Evolutionary conservation across 2,888 invertebrate species (phyloP), one percentile per base, ranked within the genome.

Genomic region (Hemicrepidius hirtus): DNA sequence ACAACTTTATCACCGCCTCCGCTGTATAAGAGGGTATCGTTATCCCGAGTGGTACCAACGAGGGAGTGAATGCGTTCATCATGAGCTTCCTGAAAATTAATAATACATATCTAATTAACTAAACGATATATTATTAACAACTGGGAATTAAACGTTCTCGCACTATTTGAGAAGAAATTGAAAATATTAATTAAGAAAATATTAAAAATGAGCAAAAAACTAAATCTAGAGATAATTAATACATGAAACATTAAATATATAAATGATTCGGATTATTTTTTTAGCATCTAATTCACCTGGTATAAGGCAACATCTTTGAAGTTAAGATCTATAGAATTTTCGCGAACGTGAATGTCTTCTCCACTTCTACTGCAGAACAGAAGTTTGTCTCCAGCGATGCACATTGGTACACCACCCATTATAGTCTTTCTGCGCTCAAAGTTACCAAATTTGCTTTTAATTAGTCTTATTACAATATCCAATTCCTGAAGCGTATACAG

Each of bases 401-500:
- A 83, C 57, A 91, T 76, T 0, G 92, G 92, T 4, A 90, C 88
- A 46, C 90, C 86, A 0, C 91, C 91, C 44, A 89, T 86, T 10
- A 88, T 88, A 78, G 88, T 84, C 75, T 88, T 85, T 91, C 90
- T 12, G 91, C 32, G 3, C 7, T 32, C 32, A 9, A 32, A 32
- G 32, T 32, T 9, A 32, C 32, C 32, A 32, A 9, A 32, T 32
- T 32, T 32, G 32, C 32, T 32, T 32, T 6, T 32, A 9, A 32
- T 9, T 1, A 32, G 32, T 9, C 32, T 90, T 20, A 90, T 86
- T 1, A 90, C 88, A 0, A 92, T 86, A 80, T 92, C 90, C 10
- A 90, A 83, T 83, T 92, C 91, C 59, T 92, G 87, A 1, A 89
- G 90, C 35, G 92, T 90, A 80, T 89, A 91, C 70, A 92, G 82